A percentile compares a stretch with the other conserved stretches of the same genome.
Conservation (phyloP, 1,140 invertebrate species). For the Penaeus japonicus region DNA sequence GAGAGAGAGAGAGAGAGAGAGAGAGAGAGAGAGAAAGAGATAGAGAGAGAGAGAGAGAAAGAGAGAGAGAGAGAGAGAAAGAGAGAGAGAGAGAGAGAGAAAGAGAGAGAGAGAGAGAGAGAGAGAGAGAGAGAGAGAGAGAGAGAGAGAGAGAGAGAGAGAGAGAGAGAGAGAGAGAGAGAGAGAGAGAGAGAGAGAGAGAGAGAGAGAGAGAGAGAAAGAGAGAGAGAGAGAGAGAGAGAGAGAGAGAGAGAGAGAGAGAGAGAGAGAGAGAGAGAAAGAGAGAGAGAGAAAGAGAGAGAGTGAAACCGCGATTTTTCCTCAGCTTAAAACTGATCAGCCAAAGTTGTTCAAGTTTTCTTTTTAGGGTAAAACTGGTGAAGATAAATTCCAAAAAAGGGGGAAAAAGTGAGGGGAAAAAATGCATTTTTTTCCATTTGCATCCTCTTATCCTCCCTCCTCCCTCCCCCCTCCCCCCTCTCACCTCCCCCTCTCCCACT, state of each 20-base stretch:
- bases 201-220: neutral
- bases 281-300: neutral
- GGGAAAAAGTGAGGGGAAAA: no score
- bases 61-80: neutral
- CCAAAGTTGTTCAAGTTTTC: neutral
- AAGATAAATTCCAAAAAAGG: neutral
- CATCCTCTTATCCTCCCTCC: no score
- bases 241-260: slow-evolving; percentile 1
- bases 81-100: neutral
- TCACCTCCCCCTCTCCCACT: no score
- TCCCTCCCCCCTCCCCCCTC: no score
- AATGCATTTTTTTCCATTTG: no score
- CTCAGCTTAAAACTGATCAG: neutral
- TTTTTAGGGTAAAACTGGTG: neutral
- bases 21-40: no score
- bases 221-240: neutral
- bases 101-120: neutral
- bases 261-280: neutral
- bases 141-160: neutral
- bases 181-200: neutral
- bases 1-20: no score
- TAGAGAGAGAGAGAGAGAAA: no score
- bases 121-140: neutral
- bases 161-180: neutral
- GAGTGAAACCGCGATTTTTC: neutral